Evolutionary conservation across 2,888 invertebrate species (phyloP), one percentile per base, ranked within the genome.

Genomic region (Hirtodrosophila alboralis): DNA sequence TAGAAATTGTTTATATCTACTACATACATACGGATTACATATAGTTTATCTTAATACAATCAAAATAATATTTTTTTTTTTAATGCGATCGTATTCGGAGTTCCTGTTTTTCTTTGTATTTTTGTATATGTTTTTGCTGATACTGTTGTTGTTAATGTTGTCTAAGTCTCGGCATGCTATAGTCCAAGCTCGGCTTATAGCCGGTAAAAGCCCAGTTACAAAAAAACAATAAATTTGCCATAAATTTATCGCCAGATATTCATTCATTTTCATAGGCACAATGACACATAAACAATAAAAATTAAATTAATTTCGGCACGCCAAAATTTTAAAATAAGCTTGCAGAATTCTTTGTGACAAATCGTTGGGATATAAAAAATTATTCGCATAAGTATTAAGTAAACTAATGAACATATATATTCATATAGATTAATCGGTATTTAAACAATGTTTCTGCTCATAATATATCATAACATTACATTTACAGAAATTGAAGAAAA

Each of bases 231-330:
- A n/a, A n/a, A n/a, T n/a, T n/a, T 40, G 38, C 40, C 44, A 75
- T 58, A 36, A 38, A 53, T 74, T 81, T 78, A 81, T 77, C 83
- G 63, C 68, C 75, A 78, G 75, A 62, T 62, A 53, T 64, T 66
- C 49, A 49, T 53, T 62, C 45, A 44, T 38, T 53, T 58, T 61
- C 41, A 61, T 78, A 84, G 79, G 79, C 79, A 79, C 85, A 78
- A 77, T 77, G 64, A 84, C 77, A 79, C 77, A 72, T 23, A 51
- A 37, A 43, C 18, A 41, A 41, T 27, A 18, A 7, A 40, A 61
- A 9, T 14, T 9, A 33, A 33, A 48, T 16, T 10, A 4, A 13
- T 12, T 28, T 37, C 54, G 48, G 33, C 33, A 5, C 1, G 12
- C 36, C 70, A 47, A 48, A 45, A 9, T 7, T 14, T 4, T 10